Base-by-base conservation (phyloP, 2,113 vertebrate species). In the Xerus inauris region DNA sequence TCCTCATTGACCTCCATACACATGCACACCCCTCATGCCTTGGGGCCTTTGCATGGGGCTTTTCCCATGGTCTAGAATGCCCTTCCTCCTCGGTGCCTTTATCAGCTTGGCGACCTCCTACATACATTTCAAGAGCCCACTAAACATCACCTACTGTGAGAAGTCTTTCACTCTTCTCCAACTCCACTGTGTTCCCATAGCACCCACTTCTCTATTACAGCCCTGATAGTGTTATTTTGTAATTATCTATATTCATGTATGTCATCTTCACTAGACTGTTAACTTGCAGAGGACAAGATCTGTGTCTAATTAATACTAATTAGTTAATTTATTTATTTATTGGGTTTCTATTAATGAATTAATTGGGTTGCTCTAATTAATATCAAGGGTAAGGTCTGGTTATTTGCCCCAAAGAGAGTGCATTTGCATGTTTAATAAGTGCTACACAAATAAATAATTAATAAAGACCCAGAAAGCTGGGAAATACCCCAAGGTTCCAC, bases 221-320 rank as follows among this genome's bases (percentile, higher is more conserved):
- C 10, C 42, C 16, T 64, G 40, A 40, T 40, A 75, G 59, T 35
- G 38, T 67, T 92, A 80, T 81, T 73, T 87, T 91, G 65, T 26
- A 51, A 35, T n/a, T 30, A 59, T 79, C 38, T 85, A 19, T 72
- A 69, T 91, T 80, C 24, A 59, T 40, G n/a, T 80, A 54, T 85
- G 9, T 77, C 71, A 88, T 89, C 35, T 59, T 42, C 49, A 49
- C 47, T 67, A 89, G 72, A 90, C 35, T 81, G 24, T 87, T 91
- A 62, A 22, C n/a, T 91, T 76, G 54, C 81, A 94, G 75, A 73
- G 13, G 65, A 32, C 47, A 91, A 75, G 22, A 7, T 81, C 47
- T 42, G 28, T 81, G 75, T 96, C 82, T 94, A 75, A 81, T 86
- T 90, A 59, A 65, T 80, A 45, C 59, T 71, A 80, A 64, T 77